Conservation (phyloP, 30 jellyfish, hydroid and myxozoan species). For the Morbakka virulenta region DNA sequence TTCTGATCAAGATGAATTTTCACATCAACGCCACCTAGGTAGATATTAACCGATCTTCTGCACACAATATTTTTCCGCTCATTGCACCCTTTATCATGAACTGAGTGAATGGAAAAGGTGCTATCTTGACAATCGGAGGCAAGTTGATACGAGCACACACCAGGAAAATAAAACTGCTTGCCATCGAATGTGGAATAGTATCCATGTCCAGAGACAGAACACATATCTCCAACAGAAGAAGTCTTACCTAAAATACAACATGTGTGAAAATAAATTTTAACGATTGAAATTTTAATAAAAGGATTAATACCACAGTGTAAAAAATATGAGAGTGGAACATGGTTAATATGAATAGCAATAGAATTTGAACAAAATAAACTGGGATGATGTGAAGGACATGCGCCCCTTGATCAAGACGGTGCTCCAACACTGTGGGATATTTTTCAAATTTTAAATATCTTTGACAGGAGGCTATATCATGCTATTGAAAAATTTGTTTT, state of each 20-base stretch:
- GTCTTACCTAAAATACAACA: too few species aligned
- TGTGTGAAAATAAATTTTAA: too few species aligned
- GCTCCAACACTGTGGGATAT: too few species aligned
- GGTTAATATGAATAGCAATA: not conserved
- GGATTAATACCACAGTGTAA: not conserved
- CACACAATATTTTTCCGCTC: constrained; percentile 35
- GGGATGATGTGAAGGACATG: too few species aligned
- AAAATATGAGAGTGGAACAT: not conserved
- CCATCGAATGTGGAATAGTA: constrained; percentile 58
- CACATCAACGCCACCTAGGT: constrained; percentile 36
- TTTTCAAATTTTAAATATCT: too few species aligned
- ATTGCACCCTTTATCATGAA: constrained; percentile 35
- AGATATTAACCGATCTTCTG: constrained; percentile 47
- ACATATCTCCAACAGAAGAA: constrained; percentile 18
- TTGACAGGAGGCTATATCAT: too few species aligned
- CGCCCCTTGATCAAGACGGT: too few species aligned
- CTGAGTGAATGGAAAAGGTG: constrained; percentile 65
- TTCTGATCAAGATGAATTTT: constrained; percentile 21
- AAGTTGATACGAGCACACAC: constrained; percentile 68
- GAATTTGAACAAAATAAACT: too few species aligned
- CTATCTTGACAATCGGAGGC: constrained; percentile 84
- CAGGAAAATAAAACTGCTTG: constrained; percentile 48
- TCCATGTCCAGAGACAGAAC: constrained; percentile 44
- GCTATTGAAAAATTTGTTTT: too few species aligned
- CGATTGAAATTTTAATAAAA: not conserved